Percentiles rank a stretch among this genome's conserved stretches.
These are phyloP conservation scores for Drosophila kokeensis DNA, from an alignment of 2,888 invertebrate species.

Conservation along the genomic window DNA sequence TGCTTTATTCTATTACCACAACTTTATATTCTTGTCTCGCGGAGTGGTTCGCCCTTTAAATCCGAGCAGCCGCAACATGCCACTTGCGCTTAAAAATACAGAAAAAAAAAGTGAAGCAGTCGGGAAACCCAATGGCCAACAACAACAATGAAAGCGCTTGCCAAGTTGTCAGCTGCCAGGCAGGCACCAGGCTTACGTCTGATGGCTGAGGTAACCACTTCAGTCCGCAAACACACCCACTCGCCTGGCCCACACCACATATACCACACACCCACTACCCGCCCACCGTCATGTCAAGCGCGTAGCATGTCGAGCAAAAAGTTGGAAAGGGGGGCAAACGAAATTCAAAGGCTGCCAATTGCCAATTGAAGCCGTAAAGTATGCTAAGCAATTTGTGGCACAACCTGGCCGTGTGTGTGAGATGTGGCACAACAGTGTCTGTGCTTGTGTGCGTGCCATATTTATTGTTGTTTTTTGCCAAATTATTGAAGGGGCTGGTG, in stretches of 20 bases:
- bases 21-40: constrained; percentile 26
- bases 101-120: constrained; percentile 7
- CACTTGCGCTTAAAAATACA: constrained; percentile 12
- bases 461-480: constrained; percentile 74
- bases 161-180: constrained; percentile 80
- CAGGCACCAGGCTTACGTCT: constrained; percentile 63
- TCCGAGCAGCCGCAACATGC: constrained; percentile 52
- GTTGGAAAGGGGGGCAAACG: constrained; percentile 9
- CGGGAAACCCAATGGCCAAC: constrained; percentile 22
- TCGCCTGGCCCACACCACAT: neutral
- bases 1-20: neutral
- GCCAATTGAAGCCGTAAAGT: constrained; percentile 80
- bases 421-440: constrained; percentile 40
- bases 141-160: constrained; percentile 53
- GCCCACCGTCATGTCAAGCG: constrained; percentile 37
- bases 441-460: constrained; percentile 42
- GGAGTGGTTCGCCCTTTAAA: constrained; percentile 32
- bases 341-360: constrained; percentile 81
- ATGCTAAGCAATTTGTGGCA: constrained; percentile 77
- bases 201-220: constrained; percentile 44
- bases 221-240: neutral
- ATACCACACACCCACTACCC: neutral
- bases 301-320: constrained; percentile 52
- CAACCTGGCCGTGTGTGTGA: constrained; percentile 31
- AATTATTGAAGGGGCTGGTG: constrained; percentile 28